A percentile compares a stretch with the other conserved stretches of the same genome.
phyloP scores from a whole-genome alignment of 2,113 vertebrate genomes.

The Boleophthalmus pectinirostris region DNA sequence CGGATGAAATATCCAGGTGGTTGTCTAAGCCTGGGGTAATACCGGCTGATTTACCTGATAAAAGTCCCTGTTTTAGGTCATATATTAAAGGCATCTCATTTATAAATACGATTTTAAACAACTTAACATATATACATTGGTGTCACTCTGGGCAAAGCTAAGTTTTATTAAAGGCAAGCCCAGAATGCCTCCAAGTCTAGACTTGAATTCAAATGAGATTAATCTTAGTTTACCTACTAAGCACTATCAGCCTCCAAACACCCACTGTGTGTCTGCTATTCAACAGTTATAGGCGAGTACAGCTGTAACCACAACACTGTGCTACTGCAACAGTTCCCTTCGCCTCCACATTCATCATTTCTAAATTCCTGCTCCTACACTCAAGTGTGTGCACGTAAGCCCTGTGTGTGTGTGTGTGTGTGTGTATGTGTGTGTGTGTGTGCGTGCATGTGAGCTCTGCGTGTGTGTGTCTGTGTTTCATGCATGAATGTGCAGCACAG shows the following conservation, averaged over 20 bases:
- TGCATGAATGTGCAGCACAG: constrained; percentile 65
- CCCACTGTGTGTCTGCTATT: constrained; percentile 22
- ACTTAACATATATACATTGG: background rate
- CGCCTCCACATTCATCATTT: constrained; percentile 34
- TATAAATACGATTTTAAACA: background rate
- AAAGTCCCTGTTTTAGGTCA: background rate
- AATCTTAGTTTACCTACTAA: constrained; percentile 25
- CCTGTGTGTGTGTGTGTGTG: constrained; percentile 4
- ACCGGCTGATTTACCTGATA: constrained; percentile 27
- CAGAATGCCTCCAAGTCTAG: constrained; percentile 26
- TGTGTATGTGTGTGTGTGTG: constrained; percentile 12
- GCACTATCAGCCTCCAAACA: constrained; percentile 18
- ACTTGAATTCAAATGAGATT: constrained; percentile 15
- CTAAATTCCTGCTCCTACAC: constrained; percentile 35
- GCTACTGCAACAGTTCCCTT: constrained; percentile 40
- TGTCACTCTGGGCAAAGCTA: background rate
- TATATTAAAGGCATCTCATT: constrained; percentile 9
- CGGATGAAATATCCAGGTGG: constrained; percentile 43
- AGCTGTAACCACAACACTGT: constrained; percentile 33
- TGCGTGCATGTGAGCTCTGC: constrained; percentile 26
- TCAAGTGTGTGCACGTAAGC: constrained; percentile 39
- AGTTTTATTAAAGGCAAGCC: constrained; percentile 15
- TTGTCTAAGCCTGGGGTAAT: constrained; percentile 28
- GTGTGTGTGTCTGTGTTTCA: constrained; percentile 27
- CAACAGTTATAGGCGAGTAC: constrained; percentile 41